A percentile compares a stretch with the other conserved stretches of the same genome.
These are phyloP conservation scores for Amazona vittata DNA, from an alignment of 2,113 vertebrate genomes.

Conservation along the genomic window DNA sequence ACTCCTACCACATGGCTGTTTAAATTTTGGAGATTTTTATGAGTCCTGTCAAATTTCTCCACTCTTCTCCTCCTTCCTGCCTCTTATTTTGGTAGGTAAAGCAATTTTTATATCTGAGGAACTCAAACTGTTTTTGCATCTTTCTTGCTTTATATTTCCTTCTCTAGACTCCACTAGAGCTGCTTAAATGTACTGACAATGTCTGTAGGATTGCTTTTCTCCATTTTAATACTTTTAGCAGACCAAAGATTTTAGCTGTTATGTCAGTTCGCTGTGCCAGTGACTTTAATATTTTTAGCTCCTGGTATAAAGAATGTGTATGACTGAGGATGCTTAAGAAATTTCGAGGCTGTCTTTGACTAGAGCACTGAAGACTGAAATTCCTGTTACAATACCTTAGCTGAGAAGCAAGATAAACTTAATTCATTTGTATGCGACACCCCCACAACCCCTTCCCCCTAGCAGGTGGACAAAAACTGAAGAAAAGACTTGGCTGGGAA, in stretches of 20 bases:
- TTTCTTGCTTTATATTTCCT: background rate
- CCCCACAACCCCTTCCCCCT: rapidly evolving
- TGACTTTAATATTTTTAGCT: background rate
- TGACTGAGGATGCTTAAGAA: background rate
- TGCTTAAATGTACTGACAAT: background rate
- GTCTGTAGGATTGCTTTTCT: background rate
- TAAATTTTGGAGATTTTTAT: background rate
- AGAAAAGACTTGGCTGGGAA: background rate
- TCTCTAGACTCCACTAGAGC: background rate
- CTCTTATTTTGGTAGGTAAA: background rate
- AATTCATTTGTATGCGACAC: background rate
- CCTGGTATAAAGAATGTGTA: background rate
- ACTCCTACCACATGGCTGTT: background rate
- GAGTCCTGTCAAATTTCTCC: background rate
- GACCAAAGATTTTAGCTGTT: background rate
- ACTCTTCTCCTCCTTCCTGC: background rate
- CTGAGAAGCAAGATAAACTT: background rate
- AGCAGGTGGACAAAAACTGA: background rate
- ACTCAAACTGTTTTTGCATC: background rate
- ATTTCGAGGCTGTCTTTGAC: background rate
- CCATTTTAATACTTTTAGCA: slow-evolving; percentile 19
- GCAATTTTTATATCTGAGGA: background rate
- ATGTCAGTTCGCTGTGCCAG: background rate
- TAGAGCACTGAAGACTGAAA: background rate
- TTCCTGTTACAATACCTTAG: background rate